Evolutionary conservation across 2,113 vertebrate species (phyloP).

Genomic region (Mixornis gularis): DNA sequence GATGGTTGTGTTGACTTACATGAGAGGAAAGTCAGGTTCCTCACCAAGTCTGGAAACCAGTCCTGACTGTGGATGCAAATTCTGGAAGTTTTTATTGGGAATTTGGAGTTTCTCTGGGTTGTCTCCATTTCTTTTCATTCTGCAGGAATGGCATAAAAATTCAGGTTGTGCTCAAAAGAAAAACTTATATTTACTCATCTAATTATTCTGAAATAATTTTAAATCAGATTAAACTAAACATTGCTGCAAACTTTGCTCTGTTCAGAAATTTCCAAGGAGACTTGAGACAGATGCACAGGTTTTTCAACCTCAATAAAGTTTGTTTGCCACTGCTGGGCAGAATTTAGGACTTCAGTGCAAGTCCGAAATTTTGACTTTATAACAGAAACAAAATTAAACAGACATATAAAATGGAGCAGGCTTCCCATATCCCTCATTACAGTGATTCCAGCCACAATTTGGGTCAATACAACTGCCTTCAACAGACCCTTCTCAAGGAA

Average conservation of each 20-base stretch:
- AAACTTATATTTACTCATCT: not conserved
- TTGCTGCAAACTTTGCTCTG: not conserved
- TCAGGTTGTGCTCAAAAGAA: not conserved
- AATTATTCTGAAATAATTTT: not conserved
- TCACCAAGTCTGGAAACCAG: not conserved
- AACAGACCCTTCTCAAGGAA: not conserved
- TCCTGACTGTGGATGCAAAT: not conserved
- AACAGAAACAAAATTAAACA: not conserved
- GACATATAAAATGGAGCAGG: not conserved
- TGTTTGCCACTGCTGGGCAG: not conserved
- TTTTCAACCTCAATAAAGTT: not conserved
- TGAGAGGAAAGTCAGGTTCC: not conserved
- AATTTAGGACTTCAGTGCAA: not conserved
- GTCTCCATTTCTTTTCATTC: not conserved
- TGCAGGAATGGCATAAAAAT: not conserved
- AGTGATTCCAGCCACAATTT: not conserved
- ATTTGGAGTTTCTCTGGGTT: not conserved
- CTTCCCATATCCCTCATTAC: not conserved
- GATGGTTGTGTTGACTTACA: rapidly evolving
- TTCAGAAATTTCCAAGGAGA: not conserved
- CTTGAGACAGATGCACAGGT: not conserved
- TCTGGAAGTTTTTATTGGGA: not conserved
- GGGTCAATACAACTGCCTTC: not conserved
- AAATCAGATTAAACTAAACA: not conserved
- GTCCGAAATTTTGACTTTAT: not conserved